Evolutionary conservation across 2,888 invertebrate genomes (phyloP).

Genomic region (Stenichneumon culpator): DNA sequence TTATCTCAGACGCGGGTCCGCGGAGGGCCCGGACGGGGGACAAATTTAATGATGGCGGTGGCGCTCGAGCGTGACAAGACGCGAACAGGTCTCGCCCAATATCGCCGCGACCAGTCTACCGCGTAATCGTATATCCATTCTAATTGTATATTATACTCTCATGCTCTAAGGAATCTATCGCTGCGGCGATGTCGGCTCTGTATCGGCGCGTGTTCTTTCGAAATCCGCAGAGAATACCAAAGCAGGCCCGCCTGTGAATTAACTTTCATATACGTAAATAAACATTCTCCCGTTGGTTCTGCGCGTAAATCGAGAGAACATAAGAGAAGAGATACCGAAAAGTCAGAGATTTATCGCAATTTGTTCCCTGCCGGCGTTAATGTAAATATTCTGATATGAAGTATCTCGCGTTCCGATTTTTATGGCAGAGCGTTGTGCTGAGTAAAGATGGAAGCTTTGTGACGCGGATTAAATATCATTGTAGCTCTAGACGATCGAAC

Average conservation of each 20-base stretch:
- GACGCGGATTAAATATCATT: constrained; percentile 43
- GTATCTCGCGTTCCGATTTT: constrained; percentile 32
- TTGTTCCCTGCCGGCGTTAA: neutral
- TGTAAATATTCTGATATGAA: constrained; percentile 38
- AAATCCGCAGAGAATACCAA: neutral
- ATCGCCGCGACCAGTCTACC: constrained; percentile 42
- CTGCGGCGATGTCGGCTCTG: constrained; percentile 9
- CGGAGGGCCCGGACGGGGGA: neutral
- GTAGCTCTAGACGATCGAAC: constrained; percentile 30
- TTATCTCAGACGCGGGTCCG: neutral
- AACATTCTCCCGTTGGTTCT: constrained; percentile 27
- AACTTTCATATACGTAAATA: constrained; percentile 50
- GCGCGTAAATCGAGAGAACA: neutral
- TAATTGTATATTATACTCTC: constrained; percentile 34
- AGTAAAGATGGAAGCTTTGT: constrained; percentile 33
- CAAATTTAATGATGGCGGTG: constrained; percentile 35
- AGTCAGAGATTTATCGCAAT: neutral
- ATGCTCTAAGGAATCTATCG: neutral
- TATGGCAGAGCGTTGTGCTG: neutral
- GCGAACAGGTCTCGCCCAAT: constrained; percentile 60
- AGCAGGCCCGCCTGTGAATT: neutral
- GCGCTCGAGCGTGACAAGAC: constrained; percentile 59
- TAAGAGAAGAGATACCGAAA: neutral
- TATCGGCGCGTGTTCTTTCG: constrained; percentile 8
- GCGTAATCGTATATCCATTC: constrained; percentile 32